These are phyloP conservation scores for Hystrix brachyura DNA, from an alignment of 2,113 vertebrate genomes.

Conservation along the genomic window DNA sequence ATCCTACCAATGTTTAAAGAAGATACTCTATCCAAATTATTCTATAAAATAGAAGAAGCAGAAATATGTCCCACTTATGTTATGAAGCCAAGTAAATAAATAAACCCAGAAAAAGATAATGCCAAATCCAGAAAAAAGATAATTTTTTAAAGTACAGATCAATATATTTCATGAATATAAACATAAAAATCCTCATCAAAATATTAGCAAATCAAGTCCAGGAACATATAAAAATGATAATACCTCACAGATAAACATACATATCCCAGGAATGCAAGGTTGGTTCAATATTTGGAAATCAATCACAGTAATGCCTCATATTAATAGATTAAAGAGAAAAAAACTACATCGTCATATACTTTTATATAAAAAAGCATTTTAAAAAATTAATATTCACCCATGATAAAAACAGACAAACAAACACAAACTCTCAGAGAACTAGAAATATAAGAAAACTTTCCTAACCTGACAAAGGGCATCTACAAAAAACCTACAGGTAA, in stretches of 20 bases:
- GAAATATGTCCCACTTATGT: not conserved
- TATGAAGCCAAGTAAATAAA: not conserved
- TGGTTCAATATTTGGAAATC: not conserved
- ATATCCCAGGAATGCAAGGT: not conserved
- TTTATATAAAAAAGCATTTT: not conserved
- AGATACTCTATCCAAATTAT: not conserved
- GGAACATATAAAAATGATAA: not conserved
- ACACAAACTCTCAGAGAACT: not conserved
- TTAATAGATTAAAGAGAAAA: not conserved
- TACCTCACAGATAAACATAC: not conserved
- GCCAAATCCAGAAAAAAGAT: not conserved
- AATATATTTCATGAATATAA: not conserved
- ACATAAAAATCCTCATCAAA: not conserved
- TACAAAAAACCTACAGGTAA: not conserved
- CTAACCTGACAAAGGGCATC: not conserved
- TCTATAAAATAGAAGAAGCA: not conserved
- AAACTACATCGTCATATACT: not conserved
- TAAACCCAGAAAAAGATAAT: not conserved
- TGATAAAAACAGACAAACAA: not conserved
- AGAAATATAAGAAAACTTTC: not conserved
- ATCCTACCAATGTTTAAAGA: constrained; percentile 19
- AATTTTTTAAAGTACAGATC: not conserved
- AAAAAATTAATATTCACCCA: not conserved
- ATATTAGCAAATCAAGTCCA: not conserved
- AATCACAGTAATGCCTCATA: not conserved